phyloP scores from a whole-genome alignment of 2,888 invertebrate genomes.

The Agrotis clavis region DNA sequence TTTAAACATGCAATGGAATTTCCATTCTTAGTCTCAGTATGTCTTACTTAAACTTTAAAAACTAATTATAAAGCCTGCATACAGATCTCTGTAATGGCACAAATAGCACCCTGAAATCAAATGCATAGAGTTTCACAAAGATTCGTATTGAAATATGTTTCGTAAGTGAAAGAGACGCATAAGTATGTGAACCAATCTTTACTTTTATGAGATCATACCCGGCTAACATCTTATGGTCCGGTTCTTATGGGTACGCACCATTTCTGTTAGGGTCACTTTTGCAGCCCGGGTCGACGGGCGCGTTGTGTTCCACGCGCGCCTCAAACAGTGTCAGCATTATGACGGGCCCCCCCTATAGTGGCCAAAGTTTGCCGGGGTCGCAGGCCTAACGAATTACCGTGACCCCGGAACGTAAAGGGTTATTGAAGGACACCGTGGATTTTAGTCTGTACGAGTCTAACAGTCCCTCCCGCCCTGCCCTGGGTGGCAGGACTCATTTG shows the following conservation, averaged over 20 bases:
- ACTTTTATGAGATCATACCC: background rate
- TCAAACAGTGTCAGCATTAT: no score
- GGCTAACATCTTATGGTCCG: background rate
- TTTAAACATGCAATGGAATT: conserved; percentile 50
- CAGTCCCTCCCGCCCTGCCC: no score
- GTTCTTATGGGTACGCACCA: background rate
- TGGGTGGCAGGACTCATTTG: no score
- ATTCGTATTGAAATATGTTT: background rate
- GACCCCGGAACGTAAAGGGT: no score
- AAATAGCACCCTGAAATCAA: conserved; percentile 67
- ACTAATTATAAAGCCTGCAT: conserved; percentile 61
- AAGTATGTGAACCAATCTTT: background rate
- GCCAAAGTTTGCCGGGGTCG: no score
- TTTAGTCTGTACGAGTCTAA: no score
- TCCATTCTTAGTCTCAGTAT: conserved; percentile 47
- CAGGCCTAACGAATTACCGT: no score
- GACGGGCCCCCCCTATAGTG: no score
- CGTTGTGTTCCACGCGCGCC: no score
- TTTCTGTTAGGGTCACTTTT: no score
- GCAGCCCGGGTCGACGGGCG: no score
- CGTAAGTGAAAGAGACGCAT: background rate
- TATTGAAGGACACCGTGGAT: no score
- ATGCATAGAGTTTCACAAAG: conserved; percentile 49
- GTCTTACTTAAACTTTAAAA: conserved; percentile 40
- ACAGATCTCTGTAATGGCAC: conserved; percentile 78